Base-by-base conservation (phyloP, 2,888 invertebrate species). In the Cacoxenus indagator region DNA sequence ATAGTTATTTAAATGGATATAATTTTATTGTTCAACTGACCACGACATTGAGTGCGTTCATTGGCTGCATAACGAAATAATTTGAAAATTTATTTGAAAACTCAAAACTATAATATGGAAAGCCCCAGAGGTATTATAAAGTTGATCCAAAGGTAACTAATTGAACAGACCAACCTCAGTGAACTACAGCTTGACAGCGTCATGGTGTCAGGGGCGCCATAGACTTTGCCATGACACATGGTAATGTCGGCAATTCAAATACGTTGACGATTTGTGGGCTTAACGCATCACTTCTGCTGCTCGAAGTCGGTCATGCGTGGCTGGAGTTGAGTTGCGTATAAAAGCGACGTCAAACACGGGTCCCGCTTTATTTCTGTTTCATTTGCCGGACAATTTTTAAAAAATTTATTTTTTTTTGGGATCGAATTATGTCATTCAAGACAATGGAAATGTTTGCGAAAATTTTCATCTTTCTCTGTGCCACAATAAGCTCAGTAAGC, bases 221-320 rank as follows among this genome's bases (percentile, higher is more conserved):
- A 51, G 45, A 46, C 26, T 51, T 22, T 24, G 22, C 19, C 46
- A 51, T 9, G 27, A 19, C 45, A 37, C n/a, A 11, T 64, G 27
- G 31, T 24, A 48, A 48, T 31, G 48, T 48, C n/a, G n/a, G n/a
- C n/a, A n/a, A n/a, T n/a, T n/a, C n/a, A n/a, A n/a, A n/a, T n/a
- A 17, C 27, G 27, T 17, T 55, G 8, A 11, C 29, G n/a, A 4
- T 55, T 14, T 55, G 55, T 55, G 4, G 5, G 27, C 54, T 24
- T 11, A 19, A 22, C 22, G 26, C 54, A 54, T 19, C 6, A 9
- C 2, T n/a, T 31, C 17, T 29, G 37, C 19, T 29, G 37, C 26
- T 61, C 66, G 61, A 22, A 67, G 64, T 55, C 68, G 65, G 67
- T 70, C 73, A 73, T 70, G 73, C 73, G 70, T 73, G 70, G 70